Percentiles rank a stretch among this genome's conserved stretches.
phyloP scores from a whole-genome alignment of 2,113 vertebrate genomes.

The Lethenteron camtschaticum region DNA sequence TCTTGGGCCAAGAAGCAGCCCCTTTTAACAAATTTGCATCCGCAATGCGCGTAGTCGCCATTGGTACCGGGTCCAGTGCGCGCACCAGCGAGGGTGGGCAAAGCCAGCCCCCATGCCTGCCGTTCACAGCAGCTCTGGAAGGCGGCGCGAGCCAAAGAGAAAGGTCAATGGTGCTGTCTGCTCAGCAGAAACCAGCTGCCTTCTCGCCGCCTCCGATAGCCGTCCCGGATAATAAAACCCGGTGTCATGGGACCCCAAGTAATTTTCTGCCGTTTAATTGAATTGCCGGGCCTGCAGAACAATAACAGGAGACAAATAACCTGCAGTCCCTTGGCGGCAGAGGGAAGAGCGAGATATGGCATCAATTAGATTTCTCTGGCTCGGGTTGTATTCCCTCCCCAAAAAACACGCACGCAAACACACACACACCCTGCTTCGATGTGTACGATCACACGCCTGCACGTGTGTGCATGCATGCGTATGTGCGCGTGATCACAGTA shows the following conservation, averaged over 20 bases:
- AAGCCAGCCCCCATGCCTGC: too few species aligned
- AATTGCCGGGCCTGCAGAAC: constrained; percentile 4
- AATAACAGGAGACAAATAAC: constrained; percentile 6
- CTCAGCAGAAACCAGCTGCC: too few species aligned
- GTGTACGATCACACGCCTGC: background rate
- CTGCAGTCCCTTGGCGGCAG: constrained; percentile 4
- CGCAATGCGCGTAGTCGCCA: too few species aligned
- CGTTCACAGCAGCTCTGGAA: too few species aligned
- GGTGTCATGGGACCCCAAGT: constrained; percentile 3
- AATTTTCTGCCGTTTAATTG: constrained; percentile 6
- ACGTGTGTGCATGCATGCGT: background rate
- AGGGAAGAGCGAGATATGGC: constrained; percentile 5
- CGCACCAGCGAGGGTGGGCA: too few species aligned
- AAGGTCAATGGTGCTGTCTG: too few species aligned
- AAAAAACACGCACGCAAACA: background rate
- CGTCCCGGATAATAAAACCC: constrained; percentile 4
- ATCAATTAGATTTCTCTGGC: background rate
- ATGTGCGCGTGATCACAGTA: background rate
- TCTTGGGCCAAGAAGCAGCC: too few species aligned
- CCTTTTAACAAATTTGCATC: too few species aligned
- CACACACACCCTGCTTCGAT: constrained; percentile 1
- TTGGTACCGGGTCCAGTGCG: too few species aligned
- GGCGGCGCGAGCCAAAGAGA: too few species aligned
- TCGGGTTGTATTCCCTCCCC: too few species aligned
- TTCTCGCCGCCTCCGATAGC: constrained; percentile 3